Evolutionary conservation across 2,888 invertebrate species (phyloP).

Genomic region (Thecocarcelia acutangulata): DNA sequence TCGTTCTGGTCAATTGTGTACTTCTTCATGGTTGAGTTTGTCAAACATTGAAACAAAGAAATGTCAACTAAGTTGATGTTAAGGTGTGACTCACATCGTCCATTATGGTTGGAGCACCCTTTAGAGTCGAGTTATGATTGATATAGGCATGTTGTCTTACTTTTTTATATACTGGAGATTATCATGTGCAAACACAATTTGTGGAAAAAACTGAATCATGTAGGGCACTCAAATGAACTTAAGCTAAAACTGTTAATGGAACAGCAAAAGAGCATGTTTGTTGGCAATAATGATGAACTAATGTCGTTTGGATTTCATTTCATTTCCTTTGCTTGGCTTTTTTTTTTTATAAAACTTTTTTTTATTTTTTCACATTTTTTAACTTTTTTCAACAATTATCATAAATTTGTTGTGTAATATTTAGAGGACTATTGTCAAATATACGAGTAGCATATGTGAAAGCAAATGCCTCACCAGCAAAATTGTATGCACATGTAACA

Average conservation of each 20-base stretch:
- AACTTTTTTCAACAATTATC: constrained; percentile 61
- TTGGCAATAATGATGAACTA: constrained; percentile 68
- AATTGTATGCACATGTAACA: constrained; percentile 28
- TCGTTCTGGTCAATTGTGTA: no score
- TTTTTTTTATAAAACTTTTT: constrained; percentile 44
- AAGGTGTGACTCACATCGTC: no score
- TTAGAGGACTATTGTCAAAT: constrained; percentile 66
- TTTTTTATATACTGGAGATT: no score
- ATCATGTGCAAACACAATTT: not conserved
- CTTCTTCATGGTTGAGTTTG: no score
- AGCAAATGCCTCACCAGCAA: constrained; percentile 33
- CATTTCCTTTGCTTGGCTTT: constrained; percentile 45
- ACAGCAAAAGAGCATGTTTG: constrained; percentile 69
- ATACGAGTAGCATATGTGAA: constrained; percentile 55
- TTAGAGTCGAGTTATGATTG: no score
- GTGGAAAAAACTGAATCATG: not conserved
- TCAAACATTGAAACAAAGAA: no score
- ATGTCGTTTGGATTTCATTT: constrained; percentile 59
- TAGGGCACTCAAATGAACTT: constrained; percentile 39
- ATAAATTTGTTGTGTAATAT: constrained; percentile 66
- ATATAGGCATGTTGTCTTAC: no score
- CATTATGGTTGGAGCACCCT: no score
- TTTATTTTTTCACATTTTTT: constrained; percentile 27
- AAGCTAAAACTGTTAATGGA: constrained; percentile 58
- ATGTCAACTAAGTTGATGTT: no score